A percentile compares a stretch with the other conserved stretches of the same genome.
Evolutionary conservation across 2,888 invertebrate species (phyloP).

Genomic region (Nemapogon koenigi): DNA sequence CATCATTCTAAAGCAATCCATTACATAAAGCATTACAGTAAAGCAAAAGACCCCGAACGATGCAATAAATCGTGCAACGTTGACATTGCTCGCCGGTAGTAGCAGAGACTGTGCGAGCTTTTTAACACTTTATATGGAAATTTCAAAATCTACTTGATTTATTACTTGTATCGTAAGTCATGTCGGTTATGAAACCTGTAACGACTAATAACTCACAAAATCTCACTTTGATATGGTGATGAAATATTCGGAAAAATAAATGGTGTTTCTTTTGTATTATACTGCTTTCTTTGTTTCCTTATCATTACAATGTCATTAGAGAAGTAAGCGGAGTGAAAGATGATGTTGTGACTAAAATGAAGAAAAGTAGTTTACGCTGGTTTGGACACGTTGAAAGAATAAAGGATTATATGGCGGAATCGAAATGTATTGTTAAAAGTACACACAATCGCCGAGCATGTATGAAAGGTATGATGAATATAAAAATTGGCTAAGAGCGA

Average conservation of each 20-base stretch:
- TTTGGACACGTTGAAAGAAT: too few relatives aligned
- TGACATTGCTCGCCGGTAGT: too few relatives aligned
- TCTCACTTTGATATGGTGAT: background rate
- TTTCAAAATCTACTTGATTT: conserved; percentile 31
- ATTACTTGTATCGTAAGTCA: conserved; percentile 14
- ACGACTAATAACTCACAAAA: background rate
- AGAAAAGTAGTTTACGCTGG: too few relatives aligned
- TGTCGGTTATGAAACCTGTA: background rate
- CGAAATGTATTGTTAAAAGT: too few relatives aligned
- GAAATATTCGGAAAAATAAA: background rate
- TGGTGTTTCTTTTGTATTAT: background rate
- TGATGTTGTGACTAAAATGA: too few relatives aligned
- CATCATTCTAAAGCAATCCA: conserved; percentile 26
- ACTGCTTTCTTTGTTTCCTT: background rate
- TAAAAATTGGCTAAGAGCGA: too few relatives aligned
- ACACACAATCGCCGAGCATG: too few relatives aligned
- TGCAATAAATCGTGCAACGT: conserved; percentile 18
- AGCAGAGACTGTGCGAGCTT: too few relatives aligned
- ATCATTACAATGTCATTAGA: too few relatives aligned
- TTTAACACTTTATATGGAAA: conserved; percentile 31
- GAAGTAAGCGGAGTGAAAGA: too few relatives aligned
- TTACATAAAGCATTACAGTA: conserved; percentile 12
- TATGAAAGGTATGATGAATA: too few relatives aligned
- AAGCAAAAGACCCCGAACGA: conserved; percentile 31
- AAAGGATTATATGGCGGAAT: too few relatives aligned